A percentile compares a stretch with the other conserved stretches of the same genome.
phyloP scores from a whole-genome alignment of 2,113 vertebrate genomes.

The Nerophis ophidion region DNA sequence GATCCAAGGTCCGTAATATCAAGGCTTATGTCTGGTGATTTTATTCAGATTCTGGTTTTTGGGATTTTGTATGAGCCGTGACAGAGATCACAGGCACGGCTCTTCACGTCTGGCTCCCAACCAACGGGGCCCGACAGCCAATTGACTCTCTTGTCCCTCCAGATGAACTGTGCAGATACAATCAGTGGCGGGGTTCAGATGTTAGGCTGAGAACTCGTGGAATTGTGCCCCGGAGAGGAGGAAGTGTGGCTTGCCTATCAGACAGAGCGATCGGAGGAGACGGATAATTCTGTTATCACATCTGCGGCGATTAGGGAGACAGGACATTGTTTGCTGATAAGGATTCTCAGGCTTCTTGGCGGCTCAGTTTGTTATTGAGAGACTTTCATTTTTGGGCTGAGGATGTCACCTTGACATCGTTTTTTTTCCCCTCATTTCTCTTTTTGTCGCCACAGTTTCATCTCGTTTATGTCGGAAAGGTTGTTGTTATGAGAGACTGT shows the following conservation, averaged over 20 bases:
- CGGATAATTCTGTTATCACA: conserved; percentile 71
- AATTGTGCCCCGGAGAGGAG: conserved; percentile 62
- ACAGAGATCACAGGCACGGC: conserved; percentile 39
- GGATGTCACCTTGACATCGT: conserved; percentile 18
- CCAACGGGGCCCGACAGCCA: conserved; percentile 52
- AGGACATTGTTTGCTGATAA: conserved; percentile 59
- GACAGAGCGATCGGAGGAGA: conserved; percentile 65
- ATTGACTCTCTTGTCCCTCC: conserved; percentile 52
- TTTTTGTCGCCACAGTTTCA: conserved; percentile 3
- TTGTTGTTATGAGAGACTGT: too few relatives aligned
- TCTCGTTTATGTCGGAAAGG: background rate
- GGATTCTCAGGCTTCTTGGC: conserved; percentile 51
- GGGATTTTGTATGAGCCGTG: conserved; percentile 50
- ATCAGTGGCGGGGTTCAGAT: conserved; percentile 57
- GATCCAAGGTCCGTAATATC: too few relatives aligned
- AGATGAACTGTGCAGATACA: conserved; percentile 56
- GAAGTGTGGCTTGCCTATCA: conserved; percentile 66
- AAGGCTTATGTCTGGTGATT: too few relatives aligned
- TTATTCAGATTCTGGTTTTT: background rate
- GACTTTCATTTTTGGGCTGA: background rate
- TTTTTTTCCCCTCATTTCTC: conserved; percentile 13
- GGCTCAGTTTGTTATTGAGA: conserved; percentile 30
- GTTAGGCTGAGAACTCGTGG: conserved; percentile 55
- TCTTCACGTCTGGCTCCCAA: conserved; percentile 41
- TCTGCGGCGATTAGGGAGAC: conserved; percentile 58